Conservation (phyloP, 1,140 invertebrate genomes). For the Melanaphis sacchari region DNA sequence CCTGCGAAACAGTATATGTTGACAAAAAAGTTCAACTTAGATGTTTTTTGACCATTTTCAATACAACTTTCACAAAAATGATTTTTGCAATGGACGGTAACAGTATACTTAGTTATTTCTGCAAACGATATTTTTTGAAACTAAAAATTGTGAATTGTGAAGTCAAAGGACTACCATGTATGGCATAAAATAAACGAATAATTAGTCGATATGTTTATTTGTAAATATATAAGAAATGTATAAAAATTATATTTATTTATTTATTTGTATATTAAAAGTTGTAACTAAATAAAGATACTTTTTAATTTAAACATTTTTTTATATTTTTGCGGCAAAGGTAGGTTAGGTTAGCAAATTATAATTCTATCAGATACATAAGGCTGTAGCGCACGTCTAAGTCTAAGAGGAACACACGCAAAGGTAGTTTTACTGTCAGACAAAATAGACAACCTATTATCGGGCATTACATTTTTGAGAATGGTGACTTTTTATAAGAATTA, state of each 20-base stretch:
- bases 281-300: too few relatives aligned
- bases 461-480: not conserved
- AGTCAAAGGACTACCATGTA: not conserved
- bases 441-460: not conserved
- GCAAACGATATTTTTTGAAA: not conserved
- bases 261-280: too few relatives aligned
- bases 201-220: too few relatives aligned
- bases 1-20: too few relatives aligned
- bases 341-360: too few relatives aligned
- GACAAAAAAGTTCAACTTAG: too few relatives aligned
- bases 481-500: not conserved
- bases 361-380: not conserved
- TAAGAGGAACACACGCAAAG: not conserved
- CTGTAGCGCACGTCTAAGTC: too few relatives aligned
- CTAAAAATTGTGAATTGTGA: not conserved
- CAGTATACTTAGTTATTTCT: not conserved
- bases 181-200: too few relatives aligned
- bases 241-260: too few relatives aligned
- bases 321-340: not conserved
- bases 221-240: too few relatives aligned
- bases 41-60: too few relatives aligned
- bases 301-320: too few relatives aligned
- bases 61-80: not conserved
- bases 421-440: not conserved
- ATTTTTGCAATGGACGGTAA: not conserved